These are phyloP conservation scores for Plestiodon gilberti DNA, from an alignment of 2,113 vertebrate genomes.

Conservation along the genomic window DNA sequence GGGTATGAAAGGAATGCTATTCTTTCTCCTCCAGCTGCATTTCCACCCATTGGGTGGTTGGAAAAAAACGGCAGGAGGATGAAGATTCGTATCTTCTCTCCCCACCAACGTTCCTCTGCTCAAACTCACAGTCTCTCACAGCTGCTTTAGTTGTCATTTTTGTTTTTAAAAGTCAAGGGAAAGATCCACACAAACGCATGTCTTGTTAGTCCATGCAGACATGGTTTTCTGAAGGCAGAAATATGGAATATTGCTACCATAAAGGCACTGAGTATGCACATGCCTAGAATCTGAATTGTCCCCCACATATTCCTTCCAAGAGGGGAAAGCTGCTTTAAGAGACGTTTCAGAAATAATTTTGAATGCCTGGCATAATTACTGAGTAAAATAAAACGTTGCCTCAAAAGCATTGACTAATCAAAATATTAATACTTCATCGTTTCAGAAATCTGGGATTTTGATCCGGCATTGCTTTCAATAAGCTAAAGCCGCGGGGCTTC, in stretches of 20 bases:
- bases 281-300: background rate
- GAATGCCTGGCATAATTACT: background rate
- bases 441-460: background rate
- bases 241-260: background rate
- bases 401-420: conserved; percentile 2
- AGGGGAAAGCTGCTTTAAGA: conserved; percentile 7
- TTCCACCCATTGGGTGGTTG: no score
- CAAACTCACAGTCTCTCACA: no score
- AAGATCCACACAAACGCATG: no score
- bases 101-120: no score
- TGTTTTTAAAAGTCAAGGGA: no score
- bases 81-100: no score
- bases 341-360: conserved; percentile 12
- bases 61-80: no score
- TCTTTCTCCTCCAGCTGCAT: no score
- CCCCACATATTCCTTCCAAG: background rate
- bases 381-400: conserved; percentile 15
- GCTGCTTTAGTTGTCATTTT: no score
- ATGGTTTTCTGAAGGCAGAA: background rate
- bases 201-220: no score
- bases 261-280: background rate
- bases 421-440: conserved; percentile 35
- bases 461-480: conserved; percentile 30
- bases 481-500: conserved; percentile 47
- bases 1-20: no score